Evolutionary conservation across 1,140 invertebrate species (phyloP), one percentile per base, ranked within the genome.

Genomic region (Arion vulgaris): DNA sequence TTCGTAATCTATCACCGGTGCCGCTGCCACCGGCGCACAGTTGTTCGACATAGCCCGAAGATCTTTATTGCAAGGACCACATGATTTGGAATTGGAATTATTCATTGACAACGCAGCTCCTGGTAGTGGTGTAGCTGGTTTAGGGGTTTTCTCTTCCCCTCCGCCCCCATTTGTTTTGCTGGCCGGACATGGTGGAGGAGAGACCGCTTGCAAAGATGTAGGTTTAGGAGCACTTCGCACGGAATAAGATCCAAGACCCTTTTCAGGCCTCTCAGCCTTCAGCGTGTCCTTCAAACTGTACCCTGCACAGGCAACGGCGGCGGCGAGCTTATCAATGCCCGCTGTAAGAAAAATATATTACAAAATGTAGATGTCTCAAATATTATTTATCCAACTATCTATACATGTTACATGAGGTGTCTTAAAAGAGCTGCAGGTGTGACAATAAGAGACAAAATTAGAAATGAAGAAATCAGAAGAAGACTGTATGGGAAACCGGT

Each of bases 261-360:
- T 66, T 66, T 66, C 62, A 32, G 62, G 62, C 62, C 62, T 66
- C 62, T 66, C 62, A 32, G 62, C 62, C 17, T 66, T 66, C 28
- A 66, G 28, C 28, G 28, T 66, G 62, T 66, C 62, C 62, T 66
- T 66, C 62, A 66, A 17, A 32, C 19, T 66, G 62, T 32, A 66
- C 17, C 62, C 62, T 5, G 62, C 62, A 66, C 62, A 66, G 28
- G 62, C 62, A 32, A 32, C 62, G n/a, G 32, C 62, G n/a, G 28
- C 62, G 11, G 19, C 62, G 7, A 66, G 62, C 62, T 66, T 66
- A 66, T 66, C 62, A 7, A 66, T 5, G 62, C n/a, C n/a, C 28
- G 2, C 62, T 66, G 62, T 11, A 62, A 15, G 13, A 62, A 15
- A 15, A 62, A 62, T 15, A 5, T 15, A 15, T 15, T 19, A 62